Evolutionary conservation across 2,888 invertebrate species (phyloP).

Genomic region (Amphipyra berbera): DNA sequence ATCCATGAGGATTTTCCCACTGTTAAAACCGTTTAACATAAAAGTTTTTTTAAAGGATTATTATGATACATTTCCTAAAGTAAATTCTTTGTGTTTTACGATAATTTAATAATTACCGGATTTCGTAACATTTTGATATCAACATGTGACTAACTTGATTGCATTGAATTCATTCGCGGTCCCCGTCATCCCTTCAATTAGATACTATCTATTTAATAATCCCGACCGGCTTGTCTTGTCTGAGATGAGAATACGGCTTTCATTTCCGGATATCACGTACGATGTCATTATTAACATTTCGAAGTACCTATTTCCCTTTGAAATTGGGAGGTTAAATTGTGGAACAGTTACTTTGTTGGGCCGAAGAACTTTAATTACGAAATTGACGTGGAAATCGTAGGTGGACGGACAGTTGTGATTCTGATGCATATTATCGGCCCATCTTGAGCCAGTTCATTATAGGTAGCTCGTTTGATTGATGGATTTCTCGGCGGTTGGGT

Average conservation of each 20-base stretch:
- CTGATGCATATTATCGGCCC: constrained; percentile 26
- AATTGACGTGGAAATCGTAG: constrained; percentile 39
- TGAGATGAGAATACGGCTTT: constrained; percentile 41
- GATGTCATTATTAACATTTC: constrained; percentile 38
- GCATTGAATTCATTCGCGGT: constrained; percentile 24
- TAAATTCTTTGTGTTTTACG: background rate
- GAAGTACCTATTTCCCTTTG: constrained; percentile 25
- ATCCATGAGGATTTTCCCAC: too few relatives aligned
- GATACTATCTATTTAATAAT: constrained; percentile 43
- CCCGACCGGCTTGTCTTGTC: constrained; percentile 25
- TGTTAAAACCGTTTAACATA: too few relatives aligned
- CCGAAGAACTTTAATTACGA: constrained; percentile 37
- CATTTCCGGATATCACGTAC: constrained; percentile 50
- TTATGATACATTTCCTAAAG: too few relatives aligned
- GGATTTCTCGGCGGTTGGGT: constrained; percentile 22
- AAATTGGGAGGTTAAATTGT: constrained; percentile 15
- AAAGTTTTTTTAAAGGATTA: too few relatives aligned
- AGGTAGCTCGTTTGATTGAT: constrained; percentile 43
- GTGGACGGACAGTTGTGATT: constrained; percentile 10
- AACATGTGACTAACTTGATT: constrained; percentile 30
- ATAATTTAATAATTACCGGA: background rate
- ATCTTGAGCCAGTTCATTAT: constrained; percentile 42
- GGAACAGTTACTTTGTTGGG: constrained; percentile 36
- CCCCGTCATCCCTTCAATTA: constrained; percentile 36
- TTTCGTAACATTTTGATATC: constrained; percentile 13